Evolutionary conservation across 2,113 vertebrate species (phyloP).

Genomic region (Burhinus bistriatus): DNA sequence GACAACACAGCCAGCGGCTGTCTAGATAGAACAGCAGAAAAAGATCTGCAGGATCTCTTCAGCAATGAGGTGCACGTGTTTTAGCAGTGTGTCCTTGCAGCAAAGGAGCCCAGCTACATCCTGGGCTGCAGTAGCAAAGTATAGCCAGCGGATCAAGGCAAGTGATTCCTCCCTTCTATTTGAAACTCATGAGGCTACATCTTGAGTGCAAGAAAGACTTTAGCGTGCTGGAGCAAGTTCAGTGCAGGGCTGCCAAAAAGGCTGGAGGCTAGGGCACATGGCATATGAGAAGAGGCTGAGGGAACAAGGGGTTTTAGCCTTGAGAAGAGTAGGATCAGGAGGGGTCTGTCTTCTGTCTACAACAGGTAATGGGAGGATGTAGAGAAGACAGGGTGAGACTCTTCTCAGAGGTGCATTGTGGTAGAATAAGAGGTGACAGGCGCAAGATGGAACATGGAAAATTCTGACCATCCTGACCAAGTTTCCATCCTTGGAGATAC

Average conservation of each 20-base stretch:
- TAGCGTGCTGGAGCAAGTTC: background rate
- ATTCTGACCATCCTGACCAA: background rate
- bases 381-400: background rate
- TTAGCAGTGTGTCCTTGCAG: background rate
- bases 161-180: background rate
- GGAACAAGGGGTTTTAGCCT: background rate
- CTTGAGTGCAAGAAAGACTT: background rate
- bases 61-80: background rate
- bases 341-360: background rate
- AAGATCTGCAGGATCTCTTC: background rate
- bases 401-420: background rate
- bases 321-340: background rate
- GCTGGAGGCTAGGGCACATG: rapidly evolving
- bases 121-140: background rate
- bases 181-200: background rate
- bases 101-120: background rate
- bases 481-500: background rate
- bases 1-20: background rate
- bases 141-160: background rate
- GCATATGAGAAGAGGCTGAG: background rate
- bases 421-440: background rate
- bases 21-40: background rate
- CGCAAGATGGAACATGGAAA: background rate
- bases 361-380: background rate
- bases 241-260: background rate